These are phyloP conservation scores for Sebastes variabilis DNA, from an alignment of 2,797 vertebrate genomes.

Conservation along the genomic window DNA sequence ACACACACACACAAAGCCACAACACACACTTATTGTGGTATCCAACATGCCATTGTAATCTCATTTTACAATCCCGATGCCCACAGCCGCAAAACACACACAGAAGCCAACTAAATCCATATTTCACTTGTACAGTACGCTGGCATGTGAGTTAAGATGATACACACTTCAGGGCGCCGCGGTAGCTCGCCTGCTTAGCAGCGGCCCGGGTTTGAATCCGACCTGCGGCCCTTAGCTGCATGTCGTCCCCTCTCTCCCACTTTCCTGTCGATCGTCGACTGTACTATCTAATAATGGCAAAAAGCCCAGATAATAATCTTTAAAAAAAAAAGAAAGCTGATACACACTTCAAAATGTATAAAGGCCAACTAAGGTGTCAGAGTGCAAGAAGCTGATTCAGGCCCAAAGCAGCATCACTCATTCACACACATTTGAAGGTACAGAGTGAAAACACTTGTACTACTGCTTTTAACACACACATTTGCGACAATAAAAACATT, in stretches of 20 bases:
- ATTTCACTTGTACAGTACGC: constrained; percentile 35
- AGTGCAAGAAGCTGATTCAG: constrained; percentile 4
- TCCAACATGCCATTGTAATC: constrained; percentile 70
- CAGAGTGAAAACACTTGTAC: neutral
- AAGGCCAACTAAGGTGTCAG: constrained; percentile 20
- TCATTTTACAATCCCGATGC: constrained; percentile 65
- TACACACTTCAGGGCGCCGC: neutral
- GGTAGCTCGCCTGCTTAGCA: neutral
- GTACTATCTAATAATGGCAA: neutral
- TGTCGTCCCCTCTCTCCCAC: neutral
- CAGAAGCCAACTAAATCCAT: constrained; percentile 50
- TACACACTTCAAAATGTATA: constrained; percentile 11
- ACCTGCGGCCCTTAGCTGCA: neutral
- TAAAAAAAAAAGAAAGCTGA: neutral
- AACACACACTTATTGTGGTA: constrained; percentile 36
- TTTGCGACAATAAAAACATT: neutral
- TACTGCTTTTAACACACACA: neutral
- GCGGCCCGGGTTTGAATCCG: neutral
- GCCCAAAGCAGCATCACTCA: constrained; percentile 11
- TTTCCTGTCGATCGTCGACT: neutral
- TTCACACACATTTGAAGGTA: neutral
- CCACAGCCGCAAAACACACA: constrained; percentile 45
- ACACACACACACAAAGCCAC: constrained; percentile 26
- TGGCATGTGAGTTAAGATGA: constrained; percentile 18
- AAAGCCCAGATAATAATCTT: neutral